Base-by-base conservation (phyloP, 2,113 vertebrate species). In the Heloderma charlesbogerti region DNA sequence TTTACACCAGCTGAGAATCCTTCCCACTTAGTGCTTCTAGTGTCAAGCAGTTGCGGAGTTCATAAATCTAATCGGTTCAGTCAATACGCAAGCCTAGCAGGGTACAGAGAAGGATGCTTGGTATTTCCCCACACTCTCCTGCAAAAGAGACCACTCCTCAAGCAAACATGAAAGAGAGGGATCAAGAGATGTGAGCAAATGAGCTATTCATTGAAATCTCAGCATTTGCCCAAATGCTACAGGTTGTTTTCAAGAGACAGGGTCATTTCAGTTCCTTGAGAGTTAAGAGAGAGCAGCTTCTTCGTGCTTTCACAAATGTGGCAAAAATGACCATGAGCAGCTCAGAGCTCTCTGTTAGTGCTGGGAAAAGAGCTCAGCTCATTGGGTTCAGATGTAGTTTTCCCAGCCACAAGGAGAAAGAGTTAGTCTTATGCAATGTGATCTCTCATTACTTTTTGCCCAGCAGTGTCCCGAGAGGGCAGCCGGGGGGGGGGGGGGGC, bases 161-260 rank as follows among this genome's bases (percentile, higher is more conserved):
- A 60, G 60, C 31, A 90, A 71, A 37, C 91, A 74, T 13, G 4
- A 77, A 45, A 20, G 18, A 54, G 66, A 20, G 60, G 60, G 3
- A 63, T 22, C 20, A 4, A 63, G 60, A 63, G 60, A 63, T 22
- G 60, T 20, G 89, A 86, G 18, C 25, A 43, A 88, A 57, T 1
- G 48, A 43, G 88, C 92, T 93, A 88, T 93, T 95, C 90, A 95
- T 95, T 93, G 89, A 85, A 81, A 89, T 80, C 66, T 69, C 63
- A 51, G 79, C 54, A 89, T 40, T 0, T 79, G 54, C 12, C 69
- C 77, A 22, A 67, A 89, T 92, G 25, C 10, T 34, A 57, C 45
- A 34, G 89, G 75, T 89, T 87, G 18, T 48, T 40, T 93, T 15
- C 48, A 48, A 69, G n/a, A 22, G 78, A 10, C 16, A 18, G 45